Evolutionary conservation across 2,113 vertebrate species (phyloP).

Genomic region (Saiga tatarica): DNA sequence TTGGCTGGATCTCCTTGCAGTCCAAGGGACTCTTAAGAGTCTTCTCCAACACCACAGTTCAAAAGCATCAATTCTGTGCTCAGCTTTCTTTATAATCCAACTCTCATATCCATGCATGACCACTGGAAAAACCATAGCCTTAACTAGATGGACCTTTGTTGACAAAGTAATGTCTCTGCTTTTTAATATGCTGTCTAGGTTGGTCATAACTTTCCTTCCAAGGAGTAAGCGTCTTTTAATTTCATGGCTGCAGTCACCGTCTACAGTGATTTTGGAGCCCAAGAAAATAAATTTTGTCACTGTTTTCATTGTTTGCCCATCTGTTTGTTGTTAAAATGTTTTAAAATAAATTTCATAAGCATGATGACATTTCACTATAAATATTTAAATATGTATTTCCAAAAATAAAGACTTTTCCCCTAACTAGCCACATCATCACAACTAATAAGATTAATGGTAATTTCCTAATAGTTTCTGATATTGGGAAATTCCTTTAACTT

Average conservation of each 20-base stretch:
- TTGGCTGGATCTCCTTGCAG: neutral
- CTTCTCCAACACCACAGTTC: neutral
- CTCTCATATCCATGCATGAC: neutral
- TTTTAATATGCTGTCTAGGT: neutral
- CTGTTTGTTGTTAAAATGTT: neutral
- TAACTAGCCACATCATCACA: neutral
- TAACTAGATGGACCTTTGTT: neutral
- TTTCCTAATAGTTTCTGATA: neutral
- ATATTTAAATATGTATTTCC: neutral
- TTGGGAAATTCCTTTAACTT: neutral
- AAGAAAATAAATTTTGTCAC: neutral
- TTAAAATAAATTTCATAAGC: neutral
- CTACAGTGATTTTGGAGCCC: neutral
- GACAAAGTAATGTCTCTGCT: neutral
- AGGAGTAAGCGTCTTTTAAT: neutral
- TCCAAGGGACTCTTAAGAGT: neutral
- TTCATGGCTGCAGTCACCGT: neutral
- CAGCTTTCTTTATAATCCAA: neutral
- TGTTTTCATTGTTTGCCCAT: neutral
- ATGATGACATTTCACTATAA: neutral
- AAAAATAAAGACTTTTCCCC: neutral
- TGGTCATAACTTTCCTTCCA: neutral
- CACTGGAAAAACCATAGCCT: neutral
- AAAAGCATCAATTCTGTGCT: neutral
- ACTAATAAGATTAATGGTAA: conserved; percentile 6